Base-by-base conservation (phyloP, 2,888 invertebrate species). In the Drosophila pseudotakahashii region DNA sequence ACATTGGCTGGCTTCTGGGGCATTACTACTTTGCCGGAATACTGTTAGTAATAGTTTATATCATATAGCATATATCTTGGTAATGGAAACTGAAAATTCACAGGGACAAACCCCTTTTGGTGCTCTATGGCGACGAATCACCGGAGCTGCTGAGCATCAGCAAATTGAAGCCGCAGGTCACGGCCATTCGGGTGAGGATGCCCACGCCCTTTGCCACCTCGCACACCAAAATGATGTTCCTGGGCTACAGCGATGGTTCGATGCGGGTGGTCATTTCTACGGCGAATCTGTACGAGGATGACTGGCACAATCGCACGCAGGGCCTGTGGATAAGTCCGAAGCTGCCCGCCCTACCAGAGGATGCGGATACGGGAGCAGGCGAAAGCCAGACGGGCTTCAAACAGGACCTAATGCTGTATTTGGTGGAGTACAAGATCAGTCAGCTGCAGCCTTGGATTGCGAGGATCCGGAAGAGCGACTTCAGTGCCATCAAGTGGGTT, bases 271-370 rank as follows among this genome's bases (percentile, higher is more conserved):
- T 98, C 0, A 94, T 99, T 36, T 97, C 97, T 0, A 98, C 98
- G 0, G 98, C 98, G 0, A 99, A 99, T 93, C 93, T 99, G 4
- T 96, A 98, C 78, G 93, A 95, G 26, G 95, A 96, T 74, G 99
- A 99, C 92, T 99, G 99, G 99, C 95, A 96, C 85, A 96, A 98
- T 91, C 95, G 98, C 80, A 97, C 98, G 0, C 98, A 99, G 92
- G 98, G 98, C 94, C 92, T 98, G 10, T 98, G 98, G 98, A 93
- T 98, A 34, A 97, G 98, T 89, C 98, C 98, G 0, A 90, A 93
- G 36, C 95, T 98, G 79, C 95, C 96, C 0, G 93, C 93, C 44
- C 88, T 97, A 52, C 93, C 94, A 0, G 88, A 93, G 1, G 92
- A 92, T 2, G 92, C 94, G 1, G 93, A 93, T 71, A 92, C 93